phyloP scores from a whole-genome alignment of 2,888 invertebrate genomes.

The Hololepta plana region DNA sequence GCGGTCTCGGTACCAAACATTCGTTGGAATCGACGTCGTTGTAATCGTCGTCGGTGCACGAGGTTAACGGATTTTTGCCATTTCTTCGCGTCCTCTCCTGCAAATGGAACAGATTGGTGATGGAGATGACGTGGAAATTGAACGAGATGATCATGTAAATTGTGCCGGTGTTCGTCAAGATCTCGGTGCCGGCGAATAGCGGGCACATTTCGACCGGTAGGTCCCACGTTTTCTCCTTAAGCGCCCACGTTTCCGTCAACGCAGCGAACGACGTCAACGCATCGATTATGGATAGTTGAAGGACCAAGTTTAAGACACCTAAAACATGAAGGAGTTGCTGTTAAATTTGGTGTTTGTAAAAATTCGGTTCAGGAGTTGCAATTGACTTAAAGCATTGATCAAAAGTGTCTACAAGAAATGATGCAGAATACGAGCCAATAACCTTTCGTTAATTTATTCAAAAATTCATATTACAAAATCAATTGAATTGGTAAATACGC shows the following conservation, averaged over 20 bases:
- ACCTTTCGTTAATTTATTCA: no score
- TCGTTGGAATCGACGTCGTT: conserved; percentile 19
- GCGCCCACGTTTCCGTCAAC: conserved; percentile 33
- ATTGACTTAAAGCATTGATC: no score
- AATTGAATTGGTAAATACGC: no score
- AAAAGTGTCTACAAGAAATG: no score
- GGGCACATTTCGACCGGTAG: conserved; percentile 32
- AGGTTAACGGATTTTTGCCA: conserved; percentile 19
- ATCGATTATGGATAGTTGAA: conserved; percentile 36
- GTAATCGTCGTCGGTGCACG: conserved; percentile 13
- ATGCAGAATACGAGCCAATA: no score
- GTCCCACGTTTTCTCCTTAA: conserved; percentile 32
- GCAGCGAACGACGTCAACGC: conserved; percentile 28
- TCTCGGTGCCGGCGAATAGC: conserved; percentile 34
- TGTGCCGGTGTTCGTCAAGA: conserved; percentile 35
- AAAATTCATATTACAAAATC: no score
- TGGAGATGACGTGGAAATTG: conserved; percentile 38
- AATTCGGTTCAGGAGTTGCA: no score
- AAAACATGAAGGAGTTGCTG: neutral
- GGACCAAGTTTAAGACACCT: conserved; percentile 18
- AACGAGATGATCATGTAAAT: conserved; percentile 36
- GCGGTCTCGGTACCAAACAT: conserved; percentile 18
- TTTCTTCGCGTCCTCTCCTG: conserved; percentile 21
- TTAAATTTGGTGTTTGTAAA: neutral
- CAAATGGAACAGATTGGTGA: conserved; percentile 32